phyloP scores from a whole-genome alignment of 92 coral and sea anemone genomes.

The Nematostella vectensis region DNA sequence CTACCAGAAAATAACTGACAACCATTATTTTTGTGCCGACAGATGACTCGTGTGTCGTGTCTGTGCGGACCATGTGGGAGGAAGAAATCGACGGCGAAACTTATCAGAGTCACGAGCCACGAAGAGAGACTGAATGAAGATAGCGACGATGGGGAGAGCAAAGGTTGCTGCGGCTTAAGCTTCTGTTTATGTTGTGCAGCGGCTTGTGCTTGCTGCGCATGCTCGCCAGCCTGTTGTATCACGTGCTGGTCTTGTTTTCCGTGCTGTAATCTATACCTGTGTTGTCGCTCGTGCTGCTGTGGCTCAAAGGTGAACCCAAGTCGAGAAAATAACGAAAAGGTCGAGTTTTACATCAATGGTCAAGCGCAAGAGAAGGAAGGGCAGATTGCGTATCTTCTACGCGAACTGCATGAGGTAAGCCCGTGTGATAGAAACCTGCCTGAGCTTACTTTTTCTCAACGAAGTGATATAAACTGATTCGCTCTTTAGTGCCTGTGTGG shows the following conservation, averaged over 20 bases:
- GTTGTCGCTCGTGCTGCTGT: constrained; percentile 52
- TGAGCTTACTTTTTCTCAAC: no score
- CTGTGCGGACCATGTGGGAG: background rate
- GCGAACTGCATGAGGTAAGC: constrained; percentile 49
- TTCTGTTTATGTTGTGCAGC: constrained; percentile 24
- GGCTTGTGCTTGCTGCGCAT: constrained; percentile 32
- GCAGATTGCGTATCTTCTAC: constrained; percentile 42
- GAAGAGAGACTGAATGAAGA: no score
- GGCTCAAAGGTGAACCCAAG: constrained; percentile 49
- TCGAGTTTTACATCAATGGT: constrained; percentile 68
- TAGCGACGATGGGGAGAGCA: background rate
- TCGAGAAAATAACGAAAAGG: constrained; percentile 21
- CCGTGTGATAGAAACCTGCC: background rate
- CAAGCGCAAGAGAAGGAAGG: constrained; percentile 61
- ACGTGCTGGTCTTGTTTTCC: constrained; percentile 56
- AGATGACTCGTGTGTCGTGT: background rate
- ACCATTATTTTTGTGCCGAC: background rate
- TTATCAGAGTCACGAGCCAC: background rate
- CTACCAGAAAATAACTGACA: background rate
- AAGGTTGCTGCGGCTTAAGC: background rate
- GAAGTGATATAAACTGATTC: no score
- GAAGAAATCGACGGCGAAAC: background rate
- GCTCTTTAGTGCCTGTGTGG: no score
- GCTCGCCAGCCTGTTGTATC: constrained; percentile 57
- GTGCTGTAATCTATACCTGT: constrained; percentile 36